Conservation (phyloP, 92 coral and sea anemone species). For the Siderastrea radians region DNA sequence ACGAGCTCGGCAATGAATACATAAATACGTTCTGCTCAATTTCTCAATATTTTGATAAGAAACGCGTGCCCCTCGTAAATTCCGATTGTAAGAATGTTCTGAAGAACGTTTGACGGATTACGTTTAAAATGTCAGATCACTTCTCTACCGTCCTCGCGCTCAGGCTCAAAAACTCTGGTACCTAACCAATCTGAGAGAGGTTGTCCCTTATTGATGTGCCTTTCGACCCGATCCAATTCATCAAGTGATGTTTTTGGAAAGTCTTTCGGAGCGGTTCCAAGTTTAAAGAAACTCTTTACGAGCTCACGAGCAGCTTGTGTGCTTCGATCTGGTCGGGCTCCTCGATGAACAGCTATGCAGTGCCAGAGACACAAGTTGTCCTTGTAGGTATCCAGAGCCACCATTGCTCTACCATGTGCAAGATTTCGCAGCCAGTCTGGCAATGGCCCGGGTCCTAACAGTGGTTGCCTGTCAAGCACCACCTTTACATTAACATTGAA, state of each 20-base stretch:
- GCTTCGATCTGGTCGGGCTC: not conserved
- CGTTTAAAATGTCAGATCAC: not conserved
- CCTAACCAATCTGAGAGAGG: no score
- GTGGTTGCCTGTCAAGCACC: not conserved
- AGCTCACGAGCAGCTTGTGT: not conserved
- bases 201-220: no score
- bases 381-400: not conserved
- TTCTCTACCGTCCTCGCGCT: not conserved
- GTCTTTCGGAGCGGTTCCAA: not conserved
- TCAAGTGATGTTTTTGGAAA: not conserved
- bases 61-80: no score
- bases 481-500: not conserved
- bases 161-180: not conserved
- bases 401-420: not conserved
- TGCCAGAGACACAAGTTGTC: no score
- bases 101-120: not conserved
- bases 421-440: constrained; percentile 11
- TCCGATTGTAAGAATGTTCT: no score
- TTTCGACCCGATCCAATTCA: no score
- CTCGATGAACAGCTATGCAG: not conserved
- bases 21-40: no score
- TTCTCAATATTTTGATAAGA: no score
- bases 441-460: not conserved
- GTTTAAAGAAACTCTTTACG: not conserved
- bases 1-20: no score